These are phyloP conservation scores for Eurytoma californica DNA, from an alignment of 2,888 invertebrate genomes.

Conservation along the genomic window DNA sequence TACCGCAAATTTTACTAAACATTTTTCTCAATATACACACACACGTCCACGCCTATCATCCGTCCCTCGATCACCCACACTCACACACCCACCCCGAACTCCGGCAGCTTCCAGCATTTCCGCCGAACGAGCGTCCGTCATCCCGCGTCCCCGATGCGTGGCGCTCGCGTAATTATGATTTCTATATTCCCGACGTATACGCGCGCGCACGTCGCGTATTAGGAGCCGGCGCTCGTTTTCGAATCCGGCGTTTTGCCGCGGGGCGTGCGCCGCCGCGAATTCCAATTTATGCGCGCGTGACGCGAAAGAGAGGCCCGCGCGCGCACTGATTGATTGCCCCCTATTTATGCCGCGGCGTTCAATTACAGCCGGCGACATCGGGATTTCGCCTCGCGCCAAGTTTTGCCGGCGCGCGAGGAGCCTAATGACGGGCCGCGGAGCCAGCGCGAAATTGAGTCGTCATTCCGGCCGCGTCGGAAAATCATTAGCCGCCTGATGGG, in stretches of 20 bases:
- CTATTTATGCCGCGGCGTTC: constrained; percentile 48
- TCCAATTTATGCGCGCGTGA: constrained; percentile 49
- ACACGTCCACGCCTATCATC: too few relatives aligned
- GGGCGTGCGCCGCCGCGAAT: constrained; percentile 41
- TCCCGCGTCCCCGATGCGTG: neutral
- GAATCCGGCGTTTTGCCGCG: constrained; percentile 34
- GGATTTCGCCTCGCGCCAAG: too few relatives aligned
- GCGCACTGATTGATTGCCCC: constrained; percentile 47
- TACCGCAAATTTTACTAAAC: too few relatives aligned
- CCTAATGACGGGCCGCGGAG: too few relatives aligned
- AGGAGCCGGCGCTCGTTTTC: neutral
- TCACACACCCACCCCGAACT: too few relatives aligned
- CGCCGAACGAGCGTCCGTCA: neutral
- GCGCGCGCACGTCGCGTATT: neutral
- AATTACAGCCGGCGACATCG: constrained; percentile 21
- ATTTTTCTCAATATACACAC: too few relatives aligned
- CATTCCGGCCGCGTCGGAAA: too few relatives aligned
- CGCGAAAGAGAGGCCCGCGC: constrained; percentile 14
- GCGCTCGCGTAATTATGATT: constrained; percentile 60
- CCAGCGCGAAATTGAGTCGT: too few relatives aligned
- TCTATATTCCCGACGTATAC: constrained; percentile 55
- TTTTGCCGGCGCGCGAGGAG: too few relatives aligned
- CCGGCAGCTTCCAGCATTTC: neutral
- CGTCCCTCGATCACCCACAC: too few relatives aligned
- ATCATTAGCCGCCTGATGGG: too few relatives aligned